A percentile compares a stretch with the other conserved stretches of the same genome.
Conservation (phyloP, 2,888 invertebrate genomes). For the Lithophane ornitopus region DNA sequence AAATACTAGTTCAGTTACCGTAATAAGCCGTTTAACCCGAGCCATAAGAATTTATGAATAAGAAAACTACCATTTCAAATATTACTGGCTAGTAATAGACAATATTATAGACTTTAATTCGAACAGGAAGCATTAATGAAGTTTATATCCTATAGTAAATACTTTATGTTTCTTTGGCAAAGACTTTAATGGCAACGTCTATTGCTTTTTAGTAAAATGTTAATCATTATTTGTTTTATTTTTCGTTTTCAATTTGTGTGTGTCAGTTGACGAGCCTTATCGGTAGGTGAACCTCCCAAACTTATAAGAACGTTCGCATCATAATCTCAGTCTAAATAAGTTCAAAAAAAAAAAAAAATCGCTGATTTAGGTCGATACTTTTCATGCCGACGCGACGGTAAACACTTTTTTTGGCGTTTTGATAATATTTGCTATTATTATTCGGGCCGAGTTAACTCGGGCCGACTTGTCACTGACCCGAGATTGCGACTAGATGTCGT, state of each 20-base stretch:
- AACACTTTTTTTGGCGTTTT: too few species aligned
- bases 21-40: conserved; percentile 41
- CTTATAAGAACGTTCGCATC: too few species aligned
- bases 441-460: too few species aligned
- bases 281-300: too few species aligned
- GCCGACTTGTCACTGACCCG: neutral
- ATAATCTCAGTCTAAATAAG: too few species aligned
- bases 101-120: conserved; percentile 53
- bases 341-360: too few species aligned
- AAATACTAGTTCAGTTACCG: conserved; percentile 30
- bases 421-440: too few species aligned
- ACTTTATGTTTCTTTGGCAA: conserved; percentile 39
- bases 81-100: conserved; percentile 48
- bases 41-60: conserved; percentile 61
- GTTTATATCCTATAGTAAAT: conserved; percentile 42
- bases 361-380: too few species aligned
- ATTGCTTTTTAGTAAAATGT: conserved; percentile 36
- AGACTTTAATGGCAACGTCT: conserved; percentile 30
- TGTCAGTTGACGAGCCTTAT: conserved; percentile 13
- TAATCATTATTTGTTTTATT: neutral
- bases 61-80: conserved; percentile 53
- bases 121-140: conserved; percentile 48
- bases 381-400: too few species aligned
- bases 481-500: too few species aligned
- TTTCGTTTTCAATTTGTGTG: conserved; percentile 21